Evolutionary conservation across 1,140 invertebrate species (phyloP).

Genomic region (Piezodorus guildinii): DNA sequence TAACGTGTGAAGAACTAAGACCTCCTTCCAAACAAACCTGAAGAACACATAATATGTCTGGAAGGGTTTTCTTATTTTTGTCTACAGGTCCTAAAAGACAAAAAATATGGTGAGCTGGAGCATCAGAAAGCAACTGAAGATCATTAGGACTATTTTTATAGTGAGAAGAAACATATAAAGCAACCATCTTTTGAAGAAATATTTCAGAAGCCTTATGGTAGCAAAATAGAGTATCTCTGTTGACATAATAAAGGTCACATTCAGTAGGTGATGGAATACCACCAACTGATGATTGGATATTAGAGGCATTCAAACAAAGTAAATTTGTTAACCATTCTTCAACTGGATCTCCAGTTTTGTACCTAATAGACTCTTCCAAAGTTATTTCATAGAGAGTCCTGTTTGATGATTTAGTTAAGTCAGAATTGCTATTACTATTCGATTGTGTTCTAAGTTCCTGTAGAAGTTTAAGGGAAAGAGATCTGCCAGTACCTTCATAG

Average conservation of each 20-base stretch:
- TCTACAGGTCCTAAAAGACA: conserved; percentile 81
- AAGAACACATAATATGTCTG: conserved; percentile 83
- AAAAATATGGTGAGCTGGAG: conserved; percentile 95
- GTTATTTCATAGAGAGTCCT: conserved; percentile 39
- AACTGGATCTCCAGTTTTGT: conserved; percentile 73
- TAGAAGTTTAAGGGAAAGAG: conserved; percentile 88
- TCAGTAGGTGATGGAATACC: conserved; percentile 75
- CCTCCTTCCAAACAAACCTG: conserved; percentile 94
- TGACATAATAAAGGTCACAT: conserved; percentile 86
- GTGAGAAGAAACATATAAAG: conserved; percentile 93
- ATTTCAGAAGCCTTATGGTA: conserved; percentile 92
- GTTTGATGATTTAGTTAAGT: conserved; percentile 31
- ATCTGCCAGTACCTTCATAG: conserved; percentile 96
- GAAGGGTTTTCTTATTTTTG: conserved; percentile 55
- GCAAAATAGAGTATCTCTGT: conserved; percentile 91
- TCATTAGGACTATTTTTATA: conserved; percentile 99
- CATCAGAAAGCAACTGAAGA: conserved; percentile 96
- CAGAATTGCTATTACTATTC: conserved; percentile 34
- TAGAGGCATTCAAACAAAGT: conserved; percentile 78
- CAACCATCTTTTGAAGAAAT: conserved; percentile 85
- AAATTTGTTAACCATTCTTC: conserved; percentile 88
- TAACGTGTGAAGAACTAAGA: conserved; percentile 70
- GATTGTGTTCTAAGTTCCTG: conserved; percentile 67
- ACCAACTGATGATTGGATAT: conserved; percentile 47
- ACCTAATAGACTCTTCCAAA: conserved; percentile 91